phyloP scores from a whole-genome alignment of 1,140 invertebrate genomes.

The Ridgeia piscesae region DNA sequence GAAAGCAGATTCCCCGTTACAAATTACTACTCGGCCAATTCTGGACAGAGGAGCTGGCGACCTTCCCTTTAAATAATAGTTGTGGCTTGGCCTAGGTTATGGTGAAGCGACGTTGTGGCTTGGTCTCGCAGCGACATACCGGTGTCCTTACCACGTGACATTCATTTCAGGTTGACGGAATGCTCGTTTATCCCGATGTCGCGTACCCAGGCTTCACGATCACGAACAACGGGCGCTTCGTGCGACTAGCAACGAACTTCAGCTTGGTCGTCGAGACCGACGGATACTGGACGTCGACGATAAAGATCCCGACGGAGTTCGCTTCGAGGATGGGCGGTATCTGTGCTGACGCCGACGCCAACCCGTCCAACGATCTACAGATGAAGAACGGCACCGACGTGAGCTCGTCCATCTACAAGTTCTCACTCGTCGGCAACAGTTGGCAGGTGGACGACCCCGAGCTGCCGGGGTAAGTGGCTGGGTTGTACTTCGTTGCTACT shows the following conservation, averaged over 20 bases:
- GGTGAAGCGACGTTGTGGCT: background rate
- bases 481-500: background rate
- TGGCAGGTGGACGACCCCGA: constrained; percentile 16
- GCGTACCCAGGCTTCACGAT: constrained; percentile 3
- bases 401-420: constrained; percentile 9
- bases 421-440: background rate
- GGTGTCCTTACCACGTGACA: background rate
- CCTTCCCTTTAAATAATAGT: too few species aligned
- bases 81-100: background rate
- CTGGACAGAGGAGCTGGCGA: too few species aligned
- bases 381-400: constrained; percentile 1
- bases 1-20: too few species aligned
- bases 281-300: constrained; percentile 9
- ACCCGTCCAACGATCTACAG: background rate
- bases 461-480: background rate
- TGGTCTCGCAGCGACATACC: background rate
- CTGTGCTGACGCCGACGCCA: background rate
- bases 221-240: constrained; percentile 2
- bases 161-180: background rate
- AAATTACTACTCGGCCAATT: too few species aligned
- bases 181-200: background rate
- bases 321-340: background rate
- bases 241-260: background rate
- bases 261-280: constrained; percentile 12
- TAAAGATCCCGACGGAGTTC: constrained; percentile 6